These are phyloP conservation scores for Gopherus flavomarginatus DNA, from an alignment of 2,113 vertebrate species.

Conservation along the genomic window DNA sequence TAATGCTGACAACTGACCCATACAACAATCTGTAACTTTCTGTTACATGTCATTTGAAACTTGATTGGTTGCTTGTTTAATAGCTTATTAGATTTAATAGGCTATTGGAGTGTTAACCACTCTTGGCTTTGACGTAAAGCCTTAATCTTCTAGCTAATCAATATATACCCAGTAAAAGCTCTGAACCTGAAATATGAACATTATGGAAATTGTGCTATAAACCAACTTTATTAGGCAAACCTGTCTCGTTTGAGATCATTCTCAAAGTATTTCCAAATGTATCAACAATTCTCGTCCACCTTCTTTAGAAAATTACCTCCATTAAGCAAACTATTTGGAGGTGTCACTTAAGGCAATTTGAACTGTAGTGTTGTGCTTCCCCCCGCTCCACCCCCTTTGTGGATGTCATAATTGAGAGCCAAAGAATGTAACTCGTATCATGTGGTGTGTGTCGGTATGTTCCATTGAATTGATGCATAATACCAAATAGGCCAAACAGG, in stretches of 20 bases:
- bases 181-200: neutral
- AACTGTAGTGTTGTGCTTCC: neutral
- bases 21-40: neutral
- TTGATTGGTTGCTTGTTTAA: slow-evolving; percentile 45
- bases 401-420: neutral
- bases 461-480: neutral
- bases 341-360: neutral
- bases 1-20: slow-evolving; percentile 50
- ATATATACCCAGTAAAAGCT: neutral
- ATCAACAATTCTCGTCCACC: neutral
- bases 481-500: neutral
- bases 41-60: slow-evolving; percentile 54
- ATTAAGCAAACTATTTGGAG: neutral
- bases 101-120: slow-evolving; percentile 12
- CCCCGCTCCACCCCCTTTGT: no score
- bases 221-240: neutral
- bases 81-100: slow-evolving; percentile 43
- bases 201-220: neutral
- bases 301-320: neutral
- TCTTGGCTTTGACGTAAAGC: slow-evolving; percentile 31
- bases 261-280: neutral
- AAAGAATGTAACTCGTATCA: neutral
- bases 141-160: slow-evolving; percentile 28
- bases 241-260: neutral
- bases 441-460: neutral